phyloP scores from a whole-genome alignment of 1,140 invertebrate genomes.

The Zaprionus tsacasi region DNA sequence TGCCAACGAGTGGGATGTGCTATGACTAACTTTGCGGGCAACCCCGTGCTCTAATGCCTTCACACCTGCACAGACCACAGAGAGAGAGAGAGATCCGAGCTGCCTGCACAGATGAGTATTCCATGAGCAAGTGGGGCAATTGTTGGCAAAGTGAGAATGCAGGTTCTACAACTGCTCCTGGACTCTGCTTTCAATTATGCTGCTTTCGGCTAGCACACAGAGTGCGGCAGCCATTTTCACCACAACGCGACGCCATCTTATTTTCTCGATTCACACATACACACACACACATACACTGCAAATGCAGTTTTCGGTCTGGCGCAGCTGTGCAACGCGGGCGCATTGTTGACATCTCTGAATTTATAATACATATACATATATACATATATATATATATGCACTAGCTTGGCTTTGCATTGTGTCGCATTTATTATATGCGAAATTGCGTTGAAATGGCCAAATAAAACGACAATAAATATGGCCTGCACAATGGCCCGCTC shows the following conservation, averaged over 20 bases:
- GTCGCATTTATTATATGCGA: conserved; percentile 33
- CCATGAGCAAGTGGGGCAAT: not conserved
- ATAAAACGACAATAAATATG: conserved; percentile 77
- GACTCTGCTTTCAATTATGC: not conserved
- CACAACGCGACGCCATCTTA: conserved; percentile 6
- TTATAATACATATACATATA: conserved; percentile 28
- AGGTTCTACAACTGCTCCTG: not conserved
- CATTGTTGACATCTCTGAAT: conserved; percentile 31
- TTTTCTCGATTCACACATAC: conserved; percentile 12
- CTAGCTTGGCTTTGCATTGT: conserved; percentile 16
- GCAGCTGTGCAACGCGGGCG: conserved; percentile 32
- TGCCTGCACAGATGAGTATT: not conserved
- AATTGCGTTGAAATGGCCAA: conserved; percentile 75
- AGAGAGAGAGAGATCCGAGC: not conserved
- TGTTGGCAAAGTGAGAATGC: not conserved
- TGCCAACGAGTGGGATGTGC: conserved; percentile 51
- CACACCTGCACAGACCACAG: conserved; percentile 15
- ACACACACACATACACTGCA: not conserved
- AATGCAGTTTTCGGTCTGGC: conserved; percentile 33
- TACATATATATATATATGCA: conserved; percentile 24
- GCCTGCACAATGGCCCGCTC: conserved; percentile 32
- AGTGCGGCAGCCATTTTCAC: conserved; percentile 2
- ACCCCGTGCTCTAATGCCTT: conserved; percentile 23
- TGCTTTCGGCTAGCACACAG: not conserved
- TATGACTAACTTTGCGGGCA: conserved; percentile 47